phyloP scores from a whole-genome alignment of 2,888 invertebrate species.

The Cataglyphis albicans region DNA sequence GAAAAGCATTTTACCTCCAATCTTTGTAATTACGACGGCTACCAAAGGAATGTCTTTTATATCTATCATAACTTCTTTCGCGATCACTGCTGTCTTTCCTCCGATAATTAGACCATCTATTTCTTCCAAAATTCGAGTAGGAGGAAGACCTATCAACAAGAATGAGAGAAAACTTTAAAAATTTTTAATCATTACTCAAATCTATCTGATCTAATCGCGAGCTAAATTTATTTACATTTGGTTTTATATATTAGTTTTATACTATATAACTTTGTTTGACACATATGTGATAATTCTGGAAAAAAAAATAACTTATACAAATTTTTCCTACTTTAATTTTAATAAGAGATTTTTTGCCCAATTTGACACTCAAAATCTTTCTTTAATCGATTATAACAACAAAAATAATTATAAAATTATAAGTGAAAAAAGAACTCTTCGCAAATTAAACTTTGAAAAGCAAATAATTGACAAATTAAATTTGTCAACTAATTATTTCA shows the following conservation, averaged over 20 bases:
- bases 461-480: background rate
- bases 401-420: background rate
- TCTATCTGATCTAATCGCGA: background rate
- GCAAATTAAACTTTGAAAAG: background rate
- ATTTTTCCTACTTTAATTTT: background rate
- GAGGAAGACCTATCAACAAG: conserved; percentile 79
- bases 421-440: background rate
- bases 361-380: background rate
- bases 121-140: conserved; percentile 80
- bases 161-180: background rate
- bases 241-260: background rate
- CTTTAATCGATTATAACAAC: background rate
- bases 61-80: conserved; percentile 78
- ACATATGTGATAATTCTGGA: background rate
- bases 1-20: conserved; percentile 79
- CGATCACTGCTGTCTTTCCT: conserved; percentile 71
- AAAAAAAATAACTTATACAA: background rate
- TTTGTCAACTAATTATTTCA: background rate
- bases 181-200: background rate
- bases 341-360: background rate
- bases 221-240: background rate
- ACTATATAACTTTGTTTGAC: background rate
- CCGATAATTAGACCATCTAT: conserved; percentile 77
- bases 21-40: conserved; percentile 76
- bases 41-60: conserved; percentile 75